These are phyloP conservation scores for Coenonympha arcania DNA, from an alignment of 2,888 invertebrate species.

Conservation along the genomic window DNA sequence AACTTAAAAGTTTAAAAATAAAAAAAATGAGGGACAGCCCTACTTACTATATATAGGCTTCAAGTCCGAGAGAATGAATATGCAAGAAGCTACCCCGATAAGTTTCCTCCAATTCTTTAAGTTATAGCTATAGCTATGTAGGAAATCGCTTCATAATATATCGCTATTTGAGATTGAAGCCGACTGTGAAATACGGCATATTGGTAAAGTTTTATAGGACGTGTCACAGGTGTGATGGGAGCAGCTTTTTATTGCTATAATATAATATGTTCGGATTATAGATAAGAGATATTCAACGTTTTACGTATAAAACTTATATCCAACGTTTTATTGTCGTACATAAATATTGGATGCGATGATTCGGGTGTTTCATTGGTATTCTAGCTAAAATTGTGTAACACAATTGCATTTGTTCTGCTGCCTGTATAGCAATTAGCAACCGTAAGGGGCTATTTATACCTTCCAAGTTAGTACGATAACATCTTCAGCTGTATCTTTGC, in stretches of 20 bases:
- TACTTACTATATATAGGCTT: slow-evolving; percentile 40
- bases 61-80: slow-evolving; percentile 53
- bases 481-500: too few relatives aligned
- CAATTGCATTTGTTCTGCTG: not conserved
- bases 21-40: slow-evolving; percentile 32
- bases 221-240: slow-evolving; percentile 63
- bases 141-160: slow-evolving; percentile 65
- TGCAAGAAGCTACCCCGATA: slow-evolving; percentile 50
- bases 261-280: slow-evolving; percentile 12
- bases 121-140: slow-evolving; percentile 55
- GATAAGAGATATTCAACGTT: slow-evolving; percentile 4
- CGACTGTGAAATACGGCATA: slow-evolving; percentile 69
- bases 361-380: not conserved
- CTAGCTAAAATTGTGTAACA: not conserved
- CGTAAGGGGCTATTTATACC: too few relatives aligned
- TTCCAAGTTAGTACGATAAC: too few relatives aligned
- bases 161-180: slow-evolving; percentile 68
- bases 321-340: not conserved
- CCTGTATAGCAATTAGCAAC: too few relatives aligned
- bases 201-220: slow-evolving; percentile 72
- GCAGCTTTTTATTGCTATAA: slow-evolving; percentile 3
- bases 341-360: not conserved
- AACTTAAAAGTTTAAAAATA: too few relatives aligned
- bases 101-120: slow-evolving; percentile 60
- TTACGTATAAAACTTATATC: not conserved